These are phyloP conservation scores for Cyclophora punctaria DNA, from an alignment of 2,888 invertebrate genomes.

Conservation along the genomic window DNA sequence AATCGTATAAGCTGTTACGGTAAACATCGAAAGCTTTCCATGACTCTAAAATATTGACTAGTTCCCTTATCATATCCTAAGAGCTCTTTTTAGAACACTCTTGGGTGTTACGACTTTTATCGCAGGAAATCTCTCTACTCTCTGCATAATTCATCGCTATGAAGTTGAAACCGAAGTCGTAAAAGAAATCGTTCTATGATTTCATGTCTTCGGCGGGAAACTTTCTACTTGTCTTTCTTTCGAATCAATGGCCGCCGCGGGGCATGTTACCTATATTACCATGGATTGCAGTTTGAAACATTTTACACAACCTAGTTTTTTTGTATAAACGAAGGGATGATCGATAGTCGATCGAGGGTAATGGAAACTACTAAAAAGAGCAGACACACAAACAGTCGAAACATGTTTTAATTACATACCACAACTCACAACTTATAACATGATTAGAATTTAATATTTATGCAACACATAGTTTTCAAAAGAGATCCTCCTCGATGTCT, in stretches of 20 bases:
- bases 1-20: no score
- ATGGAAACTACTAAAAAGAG: no score
- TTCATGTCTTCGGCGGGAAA: constrained; percentile 69
- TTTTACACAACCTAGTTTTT: not conserved
- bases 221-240: constrained; percentile 64
- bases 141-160: constrained; percentile 74
- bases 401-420: no score
- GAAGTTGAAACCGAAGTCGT: constrained; percentile 75
- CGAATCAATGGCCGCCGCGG: constrained; percentile 51
- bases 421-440: no score
- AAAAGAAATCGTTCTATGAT: constrained; percentile 75
- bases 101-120: constrained; percentile 71
- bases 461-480: no score
- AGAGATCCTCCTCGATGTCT: no score
- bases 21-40: no score
- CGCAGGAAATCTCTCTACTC: constrained; percentile 70
- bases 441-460: no score
- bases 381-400: no score
- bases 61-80: constrained; percentile 47
- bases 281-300: constrained; percentile 28
- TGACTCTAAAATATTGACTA: constrained; percentile 14
- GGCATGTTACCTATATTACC: constrained; percentile 35
- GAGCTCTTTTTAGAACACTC: constrained; percentile 65
- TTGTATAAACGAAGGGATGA: no score
- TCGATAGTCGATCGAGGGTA: no score